A percentile compares a stretch with the other conserved stretches of the same genome.
These are phyloP conservation scores for Neolamprologus multifasciatus DNA, from an alignment of 2,797 vertebrate genomes.

Conservation along the genomic window DNA sequence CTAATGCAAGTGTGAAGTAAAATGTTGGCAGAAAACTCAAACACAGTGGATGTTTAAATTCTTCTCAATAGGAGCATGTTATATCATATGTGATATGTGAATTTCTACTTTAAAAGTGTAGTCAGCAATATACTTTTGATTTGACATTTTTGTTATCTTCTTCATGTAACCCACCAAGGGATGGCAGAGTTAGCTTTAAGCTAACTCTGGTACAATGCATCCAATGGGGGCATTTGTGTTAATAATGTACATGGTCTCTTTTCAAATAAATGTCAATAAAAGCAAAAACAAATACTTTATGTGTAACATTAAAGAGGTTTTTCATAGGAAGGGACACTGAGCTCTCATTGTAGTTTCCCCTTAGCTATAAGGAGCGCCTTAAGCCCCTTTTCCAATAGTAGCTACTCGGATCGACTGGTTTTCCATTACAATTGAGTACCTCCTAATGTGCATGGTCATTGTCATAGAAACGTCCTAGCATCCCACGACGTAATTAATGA, in stretches of 20 bases:
- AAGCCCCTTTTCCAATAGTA: not conserved
- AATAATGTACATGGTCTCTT: not conserved
- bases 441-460: not conserved
- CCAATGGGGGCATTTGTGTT: not conserved
- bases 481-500: not conserved
- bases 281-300: not conserved
- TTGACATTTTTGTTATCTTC: not conserved
- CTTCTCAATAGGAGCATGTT: not conserved
- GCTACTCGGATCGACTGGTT: not conserved
- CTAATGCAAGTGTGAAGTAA: not conserved
- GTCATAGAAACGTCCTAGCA: not conserved
- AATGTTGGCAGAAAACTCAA: not conserved
- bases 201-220: not conserved
- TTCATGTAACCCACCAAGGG: not conserved
- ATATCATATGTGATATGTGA: not conserved
- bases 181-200: not conserved
- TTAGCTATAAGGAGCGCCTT: not conserved
- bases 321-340: not conserved
- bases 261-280: not conserved
- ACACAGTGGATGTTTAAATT: not conserved
- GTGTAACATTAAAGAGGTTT: not conserved
- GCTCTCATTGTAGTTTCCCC: not conserved
- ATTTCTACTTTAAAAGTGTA: not conserved
- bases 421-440: not conserved
- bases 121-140: not conserved